phyloP scores from a whole-genome alignment of 2,113 vertebrate genomes.

The Trematomus loennbergii region DNA sequence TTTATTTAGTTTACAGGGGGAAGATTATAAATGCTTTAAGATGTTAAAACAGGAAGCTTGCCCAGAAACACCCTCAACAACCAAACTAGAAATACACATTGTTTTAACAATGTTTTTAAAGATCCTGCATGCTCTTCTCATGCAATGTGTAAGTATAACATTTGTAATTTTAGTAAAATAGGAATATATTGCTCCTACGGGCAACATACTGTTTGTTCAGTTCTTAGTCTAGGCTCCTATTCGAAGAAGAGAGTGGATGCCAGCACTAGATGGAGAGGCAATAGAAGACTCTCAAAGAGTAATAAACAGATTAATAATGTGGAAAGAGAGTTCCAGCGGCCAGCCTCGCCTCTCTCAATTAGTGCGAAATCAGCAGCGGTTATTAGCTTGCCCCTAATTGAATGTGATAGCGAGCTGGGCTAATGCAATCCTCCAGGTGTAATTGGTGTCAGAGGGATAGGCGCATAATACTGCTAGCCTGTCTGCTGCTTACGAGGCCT shows the following conservation, averaged over 20 bases:
- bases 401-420: conserved; percentile 73
- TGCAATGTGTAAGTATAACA: neutral
- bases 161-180: neutral
- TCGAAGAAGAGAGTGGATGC: conserved; percentile 4
- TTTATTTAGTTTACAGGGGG: conserved; percentile 30
- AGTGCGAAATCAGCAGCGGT: conserved; percentile 77
- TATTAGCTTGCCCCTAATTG: conserved; percentile 79
- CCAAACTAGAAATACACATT: neutral
- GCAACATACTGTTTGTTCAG: neutral
- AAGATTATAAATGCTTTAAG: too few species aligned
- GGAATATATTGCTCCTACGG: neutral
- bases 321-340: conserved; percentile 59
- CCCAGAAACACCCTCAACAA: neutral
- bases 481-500: conserved; percentile 14
- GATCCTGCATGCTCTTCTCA: neutral
- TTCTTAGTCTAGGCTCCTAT: conserved; percentile 7
- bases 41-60: too few species aligned
- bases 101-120: neutral
- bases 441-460: conserved; percentile 76
- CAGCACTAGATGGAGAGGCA: conserved; percentile 33
- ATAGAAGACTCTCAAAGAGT: conserved; percentile 61
- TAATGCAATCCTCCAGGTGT: conserved; percentile 77
- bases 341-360: conserved; percentile 77
- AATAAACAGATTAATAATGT: conserved; percentile 80
- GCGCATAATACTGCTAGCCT: conserved; percentile 14